Evolutionary conservation across 1,140 invertebrate species (phyloP).

Genomic region (Sarcophaga bullata): DNA sequence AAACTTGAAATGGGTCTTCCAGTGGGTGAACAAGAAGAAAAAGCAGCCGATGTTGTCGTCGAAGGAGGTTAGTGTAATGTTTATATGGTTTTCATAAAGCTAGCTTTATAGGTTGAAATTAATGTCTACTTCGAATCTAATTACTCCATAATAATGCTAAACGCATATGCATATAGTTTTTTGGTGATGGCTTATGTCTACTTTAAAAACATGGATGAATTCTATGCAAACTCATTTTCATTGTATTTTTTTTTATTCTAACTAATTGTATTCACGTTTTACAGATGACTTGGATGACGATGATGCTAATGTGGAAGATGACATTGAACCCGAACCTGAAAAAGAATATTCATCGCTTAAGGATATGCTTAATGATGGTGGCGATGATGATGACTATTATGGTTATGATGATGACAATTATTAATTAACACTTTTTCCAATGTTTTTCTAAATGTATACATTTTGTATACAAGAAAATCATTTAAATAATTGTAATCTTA

Average conservation of each 20-base stretch:
- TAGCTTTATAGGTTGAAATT: neutral
- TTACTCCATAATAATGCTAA: no score
- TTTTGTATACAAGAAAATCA: no score
- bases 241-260: no score
- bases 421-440: neutral
- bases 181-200: no score
- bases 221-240: no score
- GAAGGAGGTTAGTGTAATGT: conserved; percentile 47
- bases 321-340: conserved; percentile 54
- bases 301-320: conserved; percentile 49
- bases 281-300: conserved; percentile 55
- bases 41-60: conserved; percentile 48
- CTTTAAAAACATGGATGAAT: no score
- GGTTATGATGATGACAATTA: conserved; percentile 62
- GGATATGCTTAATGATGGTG: conserved; percentile 62
- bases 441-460: no score
- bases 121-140: neutral
- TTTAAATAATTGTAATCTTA: no score
- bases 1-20: conserved; percentile 57
- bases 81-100: neutral
- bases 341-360: conserved; percentile 56
- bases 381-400: conserved; percentile 62
- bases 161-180: no score
- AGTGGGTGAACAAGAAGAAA: conserved; percentile 45
- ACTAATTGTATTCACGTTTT: no score